A percentile compares a stretch with the other conserved stretches of the same genome.
Conservation (phyloP, 2,797 vertebrate genomes). For the Alcedo quadribrachys region DNA sequence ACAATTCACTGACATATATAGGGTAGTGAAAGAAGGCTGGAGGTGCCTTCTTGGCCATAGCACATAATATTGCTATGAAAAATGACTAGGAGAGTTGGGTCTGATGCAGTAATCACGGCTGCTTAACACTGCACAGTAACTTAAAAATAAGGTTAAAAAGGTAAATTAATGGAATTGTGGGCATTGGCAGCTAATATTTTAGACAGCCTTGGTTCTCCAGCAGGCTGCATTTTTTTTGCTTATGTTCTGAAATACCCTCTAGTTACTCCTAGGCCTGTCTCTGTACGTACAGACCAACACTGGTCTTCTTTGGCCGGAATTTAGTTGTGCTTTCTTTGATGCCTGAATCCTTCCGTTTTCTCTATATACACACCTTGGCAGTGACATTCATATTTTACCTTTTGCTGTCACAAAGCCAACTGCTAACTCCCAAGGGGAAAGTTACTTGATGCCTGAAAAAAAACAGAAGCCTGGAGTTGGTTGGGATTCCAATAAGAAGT, state of each 20-base stretch:
- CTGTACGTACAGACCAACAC: not conserved
- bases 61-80: accelerated
- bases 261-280: not conserved
- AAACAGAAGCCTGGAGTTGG: not conserved
- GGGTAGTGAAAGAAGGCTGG: not conserved
- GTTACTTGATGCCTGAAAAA: not conserved
- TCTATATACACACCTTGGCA: not conserved
- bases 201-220: not conserved
- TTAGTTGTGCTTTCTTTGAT: not conserved
- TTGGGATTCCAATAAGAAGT: not conserved
- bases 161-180: not conserved
- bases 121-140: not conserved
- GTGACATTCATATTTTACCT: not conserved
- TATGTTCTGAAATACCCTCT: not conserved
- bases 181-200: not conserved
- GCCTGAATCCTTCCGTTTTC: not conserved
- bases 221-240: not conserved
- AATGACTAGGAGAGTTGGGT: not conserved
- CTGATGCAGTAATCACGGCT: not conserved
- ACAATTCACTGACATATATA: not conserved
- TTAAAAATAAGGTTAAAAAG: not conserved
- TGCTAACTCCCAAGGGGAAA: not conserved
- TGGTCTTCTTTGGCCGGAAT: not conserved
- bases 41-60: not conserved
- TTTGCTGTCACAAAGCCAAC: not conserved